These are phyloP conservation scores for Octodon degus DNA, from an alignment of 2,113 vertebrate species.

Conservation along the genomic window DNA sequence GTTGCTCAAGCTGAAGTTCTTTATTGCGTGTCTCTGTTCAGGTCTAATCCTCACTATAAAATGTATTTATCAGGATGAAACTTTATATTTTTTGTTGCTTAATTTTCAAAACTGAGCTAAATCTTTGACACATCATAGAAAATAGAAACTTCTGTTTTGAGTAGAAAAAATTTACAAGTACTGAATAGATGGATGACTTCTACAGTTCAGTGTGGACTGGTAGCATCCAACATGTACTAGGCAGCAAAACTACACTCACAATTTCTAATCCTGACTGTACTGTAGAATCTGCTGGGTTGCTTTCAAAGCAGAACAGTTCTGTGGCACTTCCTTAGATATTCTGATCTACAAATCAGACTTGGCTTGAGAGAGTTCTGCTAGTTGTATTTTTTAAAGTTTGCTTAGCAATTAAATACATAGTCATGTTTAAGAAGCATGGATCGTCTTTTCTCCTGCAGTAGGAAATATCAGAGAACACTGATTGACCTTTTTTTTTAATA, in stretches of 20 bases:
- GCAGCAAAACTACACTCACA: background rate
- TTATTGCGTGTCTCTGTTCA: background rate
- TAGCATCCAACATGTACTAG: background rate
- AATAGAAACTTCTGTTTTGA: background rate
- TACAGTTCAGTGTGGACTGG: background rate
- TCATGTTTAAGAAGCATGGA: background rate
- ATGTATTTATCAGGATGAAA: background rate
- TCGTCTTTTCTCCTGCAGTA: background rate
- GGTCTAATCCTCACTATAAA: background rate
- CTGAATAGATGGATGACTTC: background rate
- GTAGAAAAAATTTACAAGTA: background rate
- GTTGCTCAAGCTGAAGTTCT: background rate
- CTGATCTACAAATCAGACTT: background rate
- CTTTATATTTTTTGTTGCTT: background rate
- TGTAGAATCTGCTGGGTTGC: background rate
- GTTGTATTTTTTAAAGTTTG: constrained; percentile 39
- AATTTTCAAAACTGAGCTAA: background rate
- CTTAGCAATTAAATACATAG: background rate
- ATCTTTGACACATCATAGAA: background rate
- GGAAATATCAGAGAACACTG: background rate
- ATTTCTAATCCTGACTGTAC: background rate
- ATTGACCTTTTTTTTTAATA: background rate
- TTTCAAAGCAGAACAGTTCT: background rate
- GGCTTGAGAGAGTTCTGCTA: background rate
- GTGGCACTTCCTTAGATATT: background rate